phyloP scores from a whole-genome alignment of 2,797 vertebrate species.

The Psittacula echo region DNA sequence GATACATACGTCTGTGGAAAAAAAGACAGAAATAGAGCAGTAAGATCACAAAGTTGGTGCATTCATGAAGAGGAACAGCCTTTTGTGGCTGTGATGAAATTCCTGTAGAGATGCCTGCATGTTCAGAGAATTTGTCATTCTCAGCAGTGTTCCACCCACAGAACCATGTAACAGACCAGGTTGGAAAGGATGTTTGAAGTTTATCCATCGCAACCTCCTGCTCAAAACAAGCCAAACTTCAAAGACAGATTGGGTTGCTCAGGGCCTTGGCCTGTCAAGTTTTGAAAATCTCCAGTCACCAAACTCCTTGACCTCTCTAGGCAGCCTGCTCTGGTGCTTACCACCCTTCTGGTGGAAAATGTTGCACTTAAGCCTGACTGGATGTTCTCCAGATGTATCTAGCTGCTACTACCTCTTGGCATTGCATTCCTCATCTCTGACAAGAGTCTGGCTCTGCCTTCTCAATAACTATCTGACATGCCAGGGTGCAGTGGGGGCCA shows the following conservation, averaged over 20 bases:
- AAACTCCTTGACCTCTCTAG: neutral
- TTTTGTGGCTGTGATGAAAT: neutral
- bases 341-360: neutral
- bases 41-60: neutral
- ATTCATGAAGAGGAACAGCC: neutral
- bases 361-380: rapidly evolving
- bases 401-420: neutral
- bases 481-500: rapidly evolving
- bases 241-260: neutral
- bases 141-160: neutral
- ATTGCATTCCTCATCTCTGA: neutral
- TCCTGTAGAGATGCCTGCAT: neutral
- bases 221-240: neutral
- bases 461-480: neutral
- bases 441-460: neutral
- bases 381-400: neutral
- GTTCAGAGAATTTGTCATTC: neutral
- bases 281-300: neutral
- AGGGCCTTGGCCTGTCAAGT: neutral
- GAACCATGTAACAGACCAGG: neutral
- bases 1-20: neutral
- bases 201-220: neutral
- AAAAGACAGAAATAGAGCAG: neutral
- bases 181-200: neutral
- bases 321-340: neutral